Evolutionary conservation across 2,888 invertebrate species (phyloP), one percentile per base, ranked within the genome.

Genomic region (Alentia gelatinosa): DNA sequence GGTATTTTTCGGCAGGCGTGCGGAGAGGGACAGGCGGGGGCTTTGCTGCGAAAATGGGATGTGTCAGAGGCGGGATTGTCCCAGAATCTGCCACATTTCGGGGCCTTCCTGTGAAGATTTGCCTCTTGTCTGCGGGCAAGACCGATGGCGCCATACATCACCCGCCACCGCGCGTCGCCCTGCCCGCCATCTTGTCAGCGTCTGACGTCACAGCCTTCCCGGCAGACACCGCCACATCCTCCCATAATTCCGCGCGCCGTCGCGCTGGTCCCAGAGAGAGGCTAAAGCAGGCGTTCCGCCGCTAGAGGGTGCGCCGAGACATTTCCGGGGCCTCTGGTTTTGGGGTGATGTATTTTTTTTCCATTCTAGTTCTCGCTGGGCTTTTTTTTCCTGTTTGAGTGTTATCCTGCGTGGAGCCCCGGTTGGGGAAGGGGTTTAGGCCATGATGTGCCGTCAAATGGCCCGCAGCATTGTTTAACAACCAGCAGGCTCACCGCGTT

Each of bases 81-180:
- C n/a, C 33, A 30, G 47, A 86, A 86, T 86, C 86, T 86, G 86
- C 33, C 47, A 86, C 86, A 86, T 86, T 86, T 86, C 86, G 86
- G 86, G 30, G 86, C 86, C 50, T 86, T 86, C 86, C 86, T 86
- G 86, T 86, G 42, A 86, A 86, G 86, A 42, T 50, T 86, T 86
- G 50, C 47, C 86, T 86, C 47, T 33, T 86, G 86, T 86, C 86
- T 19, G 86, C 33, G 12, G 42, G 1, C 42, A 47, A 47, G 86
- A 86, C 23, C 15, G 86, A 86, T 86, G 86, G 47, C 47, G 86
- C 86, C n/a, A 42, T 86, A 47, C 47, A 47, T 47, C 86, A 50
- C 47, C 26, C 0, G 19, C 42, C 15, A 15, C 86, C 0, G 1
- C 23, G 86, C 86, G n/a, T 3, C 86, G n/a, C 86, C 47, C 79